Evolutionary conservation across 2,888 invertebrate genomes (phyloP).

Genomic region (Trilocha varians): DNA sequence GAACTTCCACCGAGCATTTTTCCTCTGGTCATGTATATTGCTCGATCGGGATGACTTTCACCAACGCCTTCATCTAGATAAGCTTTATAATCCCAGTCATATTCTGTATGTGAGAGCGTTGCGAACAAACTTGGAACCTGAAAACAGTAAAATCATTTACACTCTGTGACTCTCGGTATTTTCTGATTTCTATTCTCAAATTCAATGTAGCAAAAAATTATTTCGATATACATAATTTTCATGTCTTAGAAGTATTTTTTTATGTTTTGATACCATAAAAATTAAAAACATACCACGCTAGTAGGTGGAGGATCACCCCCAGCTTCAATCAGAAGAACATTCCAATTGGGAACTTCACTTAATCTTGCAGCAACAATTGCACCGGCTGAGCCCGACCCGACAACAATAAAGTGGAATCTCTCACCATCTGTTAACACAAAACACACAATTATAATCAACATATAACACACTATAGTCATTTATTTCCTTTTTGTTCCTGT

Average conservation of each 20-base stretch:
- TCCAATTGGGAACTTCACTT: constrained; percentile 26
- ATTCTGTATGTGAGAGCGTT: constrained; percentile 27
- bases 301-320: constrained; percentile 38
- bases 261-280: neutral
- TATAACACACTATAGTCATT: no score
- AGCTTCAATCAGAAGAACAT: constrained; percentile 35
- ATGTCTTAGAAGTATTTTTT: neutral
- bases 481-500: no score
- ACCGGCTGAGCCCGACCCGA: constrained; percentile 42
- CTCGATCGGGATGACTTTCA: constrained; percentile 19
- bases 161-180: no score
- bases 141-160: constrained; percentile 14
- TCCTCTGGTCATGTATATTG: constrained; percentile 25
- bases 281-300: constrained; percentile 29
- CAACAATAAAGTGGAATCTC: constrained; percentile 37
- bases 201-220: no score
- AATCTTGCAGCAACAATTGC: constrained; percentile 35
- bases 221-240: no score
- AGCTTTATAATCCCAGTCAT: constrained; percentile 34
- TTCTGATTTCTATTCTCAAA: no score
- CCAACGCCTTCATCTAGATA: constrained; percentile 26
- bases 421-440: constrained; percentile 28
- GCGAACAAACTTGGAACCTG: constrained; percentile 38
- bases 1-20: constrained; percentile 43
- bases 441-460: neutral